These are phyloP conservation scores for Priapulus caudatus DNA, from an alignment of 2,888 invertebrate genomes.

Conservation along the genomic window DNA sequence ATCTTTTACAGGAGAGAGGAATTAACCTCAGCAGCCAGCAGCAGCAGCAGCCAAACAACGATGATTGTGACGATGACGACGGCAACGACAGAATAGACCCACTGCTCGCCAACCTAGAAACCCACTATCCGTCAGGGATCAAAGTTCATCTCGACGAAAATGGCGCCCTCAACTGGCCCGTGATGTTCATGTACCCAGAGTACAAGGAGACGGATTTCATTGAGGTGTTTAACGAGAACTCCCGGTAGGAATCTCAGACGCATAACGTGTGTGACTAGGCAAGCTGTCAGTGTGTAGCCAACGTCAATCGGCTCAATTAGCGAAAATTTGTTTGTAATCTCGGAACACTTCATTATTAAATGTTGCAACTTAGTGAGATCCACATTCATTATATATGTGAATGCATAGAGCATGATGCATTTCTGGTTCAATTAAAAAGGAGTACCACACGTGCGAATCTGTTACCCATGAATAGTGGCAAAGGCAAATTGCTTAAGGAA, in stretches of 20 bases:
- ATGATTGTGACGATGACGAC: not conserved
- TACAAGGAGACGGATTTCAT: slow-evolving; percentile 74
- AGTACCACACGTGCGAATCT: slow-evolving; percentile 49
- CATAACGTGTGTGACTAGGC: too few relatives aligned
- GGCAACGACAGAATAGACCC: too few relatives aligned
- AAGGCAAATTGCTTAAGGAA: too few relatives aligned
- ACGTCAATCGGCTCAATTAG: too few relatives aligned
- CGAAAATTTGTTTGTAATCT: too few relatives aligned
- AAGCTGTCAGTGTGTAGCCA: too few relatives aligned
- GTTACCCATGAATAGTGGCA: too few relatives aligned
- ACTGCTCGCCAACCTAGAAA: not conserved
- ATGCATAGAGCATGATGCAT: too few relatives aligned
- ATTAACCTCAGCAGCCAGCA: not conserved
- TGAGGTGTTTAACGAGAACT: slow-evolving; percentile 48
- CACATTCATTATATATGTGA: too few relatives aligned
- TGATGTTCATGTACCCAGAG: slow-evolving; percentile 77
- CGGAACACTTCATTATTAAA: too few relatives aligned
- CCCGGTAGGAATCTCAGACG: not conserved
- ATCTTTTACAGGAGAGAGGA: not conserved
- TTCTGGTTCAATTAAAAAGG: too few relatives aligned
- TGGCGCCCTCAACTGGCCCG: slow-evolving; percentile 62
- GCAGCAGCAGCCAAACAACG: not conserved
- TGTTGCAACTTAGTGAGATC: too few relatives aligned
- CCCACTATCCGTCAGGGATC: slow-evolving; percentile 26
- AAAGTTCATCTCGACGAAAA: slow-evolving; percentile 40